Evolutionary conservation across 2,797 vertebrate genomes (phyloP), one percentile per base, ranked within the genome.

Genomic region (Nyctibius grandis): DNA sequence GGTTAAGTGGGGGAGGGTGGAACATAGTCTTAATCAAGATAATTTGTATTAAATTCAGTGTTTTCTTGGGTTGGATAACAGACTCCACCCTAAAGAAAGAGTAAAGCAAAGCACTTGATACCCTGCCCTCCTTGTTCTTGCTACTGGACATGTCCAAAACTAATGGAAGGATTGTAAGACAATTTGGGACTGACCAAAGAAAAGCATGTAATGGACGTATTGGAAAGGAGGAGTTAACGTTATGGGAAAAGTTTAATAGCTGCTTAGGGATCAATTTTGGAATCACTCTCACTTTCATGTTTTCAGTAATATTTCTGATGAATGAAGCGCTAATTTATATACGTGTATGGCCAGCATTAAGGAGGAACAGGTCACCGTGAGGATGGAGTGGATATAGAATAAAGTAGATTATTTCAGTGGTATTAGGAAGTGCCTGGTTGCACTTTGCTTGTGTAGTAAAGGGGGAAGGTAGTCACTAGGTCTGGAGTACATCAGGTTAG

Each of bases 141-240:
- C 16, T 16, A 0, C 26, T n/a, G 45, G 42, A 7, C 6, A 2
- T 2, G 0, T 26, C 47, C 25, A 3, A 59, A 9, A 15, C 12
- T 22, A 4, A 0, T 1, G 18, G 15, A 28, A n/a, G 38, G 33
- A 8, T 11, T 61, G 9, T 33, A 6, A 19, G 31, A 15, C 5
- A 5, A 2, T 13, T 38, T 34, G 75, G 15, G 65, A 23, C 20
- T 31, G 29, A 40, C 21, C 28, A 16, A 63, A 75, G 57, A 5
- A 0, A 15, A n/a, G 8, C 0, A 0, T 73, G 3, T 45, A 26
- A 40, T 16, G 59, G 9, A 40, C 3, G 0, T 33, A 19, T 2
- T 12, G 15, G 4, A n/a, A 29, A 29, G 26, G 33, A 84, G 34
- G 23, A 59, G 6, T 50, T 63, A 1, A 0, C 8, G 3, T 18